Evolutionary conservation across 92 coral and sea anemone genomes (phyloP), one percentile per base, ranked within the genome.

Genomic region (Porites divaricata): DNA sequence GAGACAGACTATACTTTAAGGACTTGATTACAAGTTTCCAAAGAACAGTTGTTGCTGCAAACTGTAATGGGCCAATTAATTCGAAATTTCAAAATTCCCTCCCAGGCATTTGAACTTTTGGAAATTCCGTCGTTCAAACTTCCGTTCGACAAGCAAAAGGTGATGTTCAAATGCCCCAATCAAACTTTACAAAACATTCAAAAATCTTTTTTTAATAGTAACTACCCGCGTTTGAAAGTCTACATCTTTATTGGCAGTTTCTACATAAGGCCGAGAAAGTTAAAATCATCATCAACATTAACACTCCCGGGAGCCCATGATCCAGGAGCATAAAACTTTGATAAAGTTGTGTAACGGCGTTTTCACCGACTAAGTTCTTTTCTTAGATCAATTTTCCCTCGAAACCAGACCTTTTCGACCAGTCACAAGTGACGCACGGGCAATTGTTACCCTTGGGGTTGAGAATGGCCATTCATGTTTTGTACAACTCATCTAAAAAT

Each of bases 81-180:
- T 63, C 23, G 17, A 63, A 63, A 63, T n/a, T 63, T 63, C 67
- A 63, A 17, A 63, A 17, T 63, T 63, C 67, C 67, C 67, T 63
- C 67, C 67, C n/a, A 63, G 67, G 67, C 67, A 63, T 63, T 63
- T 63, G 67, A 63, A 63, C 67, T 63, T 63, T 63, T 10, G 67
- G 67, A 63, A 63, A 63, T 63, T 63, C 67, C 1, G 20, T 63
- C 67, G 67, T 17, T 63, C 67, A 63, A 63, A 63, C 67, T 6
- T 63, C 67, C 20, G 67, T 63, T 63, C 67, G 2, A n/a, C 67
- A 63, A 63, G 67, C 67, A 1, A 23, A 63, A n/a, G 20, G 67
- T 63, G 23, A 6, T 63, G 67, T 63, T 25, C 28, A 25, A 25
- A 25, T 25, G 28, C 1, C 1, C 28, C 28, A 25, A 25, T 25